Evolutionary conservation across 2,113 vertebrate species (phyloP).

Genomic region (Pygoscelis antarcticus): DNA sequence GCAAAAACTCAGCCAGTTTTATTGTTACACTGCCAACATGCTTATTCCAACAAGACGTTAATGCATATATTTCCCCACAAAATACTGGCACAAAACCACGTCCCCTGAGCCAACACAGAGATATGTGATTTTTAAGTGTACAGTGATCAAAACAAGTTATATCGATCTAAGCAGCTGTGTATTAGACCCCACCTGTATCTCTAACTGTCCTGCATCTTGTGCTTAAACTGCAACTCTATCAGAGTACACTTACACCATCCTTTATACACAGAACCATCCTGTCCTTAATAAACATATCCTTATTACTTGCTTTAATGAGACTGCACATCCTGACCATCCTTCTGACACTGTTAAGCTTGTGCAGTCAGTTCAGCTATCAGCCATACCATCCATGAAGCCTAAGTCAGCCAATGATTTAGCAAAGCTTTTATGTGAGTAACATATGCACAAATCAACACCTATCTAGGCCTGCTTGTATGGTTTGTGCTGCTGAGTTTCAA

Average conservation of each 20-base stretch:
- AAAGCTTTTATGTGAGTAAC: neutral
- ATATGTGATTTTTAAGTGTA: neutral
- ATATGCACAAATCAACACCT: accelerated
- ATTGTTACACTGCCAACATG: neutral
- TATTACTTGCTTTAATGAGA: neutral
- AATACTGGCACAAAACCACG: neutral
- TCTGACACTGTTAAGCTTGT: too few species aligned
- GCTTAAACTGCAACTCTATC: neutral
- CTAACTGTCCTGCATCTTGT: neutral
- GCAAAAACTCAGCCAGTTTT: neutral
- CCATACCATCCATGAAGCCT: neutral
- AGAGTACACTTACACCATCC: neutral
- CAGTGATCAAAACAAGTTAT: neutral
- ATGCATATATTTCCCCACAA: neutral
- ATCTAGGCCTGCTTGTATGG: neutral
- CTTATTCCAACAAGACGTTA: neutral
- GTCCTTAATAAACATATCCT: neutral
- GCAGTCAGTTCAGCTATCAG: neutral
- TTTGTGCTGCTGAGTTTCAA: neutral
- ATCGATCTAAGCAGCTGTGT: neutral
- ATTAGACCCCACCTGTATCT: neutral
- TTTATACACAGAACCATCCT: neutral
- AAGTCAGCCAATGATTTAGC: neutral
- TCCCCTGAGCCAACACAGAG: neutral
- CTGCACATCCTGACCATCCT: neutral